Evolutionary conservation across 2,888 invertebrate genomes (phyloP).

Genomic region (Spatulosminthurus flaviceps): DNA sequence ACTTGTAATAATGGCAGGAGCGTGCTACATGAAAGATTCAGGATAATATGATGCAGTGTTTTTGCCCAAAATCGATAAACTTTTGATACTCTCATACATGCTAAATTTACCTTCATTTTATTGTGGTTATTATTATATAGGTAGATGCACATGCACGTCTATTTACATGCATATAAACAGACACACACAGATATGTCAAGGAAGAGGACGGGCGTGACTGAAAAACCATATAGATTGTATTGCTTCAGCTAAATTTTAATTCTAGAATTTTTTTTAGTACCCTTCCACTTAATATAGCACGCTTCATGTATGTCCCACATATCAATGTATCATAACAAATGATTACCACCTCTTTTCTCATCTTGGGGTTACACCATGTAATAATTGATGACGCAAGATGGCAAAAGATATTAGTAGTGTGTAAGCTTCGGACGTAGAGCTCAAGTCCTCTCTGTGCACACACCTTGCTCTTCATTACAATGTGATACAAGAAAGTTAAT

Average conservation of each 20-base stretch:
- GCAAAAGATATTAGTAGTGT: neutral
- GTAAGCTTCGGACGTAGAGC: neutral
- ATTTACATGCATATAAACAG: too few species aligned
- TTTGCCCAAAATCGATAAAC: constrained; percentile 4
- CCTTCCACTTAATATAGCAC: neutral
- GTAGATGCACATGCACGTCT: too few species aligned
- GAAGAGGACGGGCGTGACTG: neutral
- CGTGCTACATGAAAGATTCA: constrained; percentile 14
- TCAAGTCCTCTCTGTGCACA: too few species aligned
- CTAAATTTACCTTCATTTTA: neutral
- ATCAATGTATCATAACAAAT: too few species aligned
- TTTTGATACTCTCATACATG: neutral
- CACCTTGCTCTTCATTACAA: too few species aligned
- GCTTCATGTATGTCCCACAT: neutral
- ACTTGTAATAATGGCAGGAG: neutral
- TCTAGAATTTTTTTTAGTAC: neutral
- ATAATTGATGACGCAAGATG: constrained; percentile 16
- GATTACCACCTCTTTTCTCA: neutral
- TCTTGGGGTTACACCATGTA: neutral
- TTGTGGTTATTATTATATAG: too few species aligned
- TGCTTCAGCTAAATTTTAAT: constrained; percentile 7
- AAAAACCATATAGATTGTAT: neutral
- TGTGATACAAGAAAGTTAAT: too few species aligned
- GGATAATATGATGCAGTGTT: constrained; percentile 1
- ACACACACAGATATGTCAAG: too few species aligned